Base-by-base conservation (phyloP, 2,797 vertebrate species). In the Hyperoplus lanceolatus region DNA sequence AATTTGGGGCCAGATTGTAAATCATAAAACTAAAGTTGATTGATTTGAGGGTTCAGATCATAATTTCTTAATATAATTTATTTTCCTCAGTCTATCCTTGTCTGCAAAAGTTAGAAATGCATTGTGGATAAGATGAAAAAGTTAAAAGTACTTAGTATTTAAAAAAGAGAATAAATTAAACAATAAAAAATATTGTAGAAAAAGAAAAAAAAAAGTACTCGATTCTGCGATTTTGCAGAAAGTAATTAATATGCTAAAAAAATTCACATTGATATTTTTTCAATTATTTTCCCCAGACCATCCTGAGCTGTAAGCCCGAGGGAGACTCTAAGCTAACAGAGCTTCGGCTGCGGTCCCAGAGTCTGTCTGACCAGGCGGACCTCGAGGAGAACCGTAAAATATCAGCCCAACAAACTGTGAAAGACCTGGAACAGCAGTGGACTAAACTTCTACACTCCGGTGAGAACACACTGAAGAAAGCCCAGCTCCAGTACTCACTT, bases 291-390 rank as follows among this genome's bases (percentile, higher is more conserved):
- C 59, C 2, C 72, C 79, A 98, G 97, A 93, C 92, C 73, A 92
- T 97, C 59, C 90, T 95, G 84, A 92, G 90, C 82, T 87, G 71
- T 60, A 93, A 83, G 36, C 89, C 91, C 0, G 94, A 95, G 79
- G 96, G 95, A 53, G 93, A 95, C 48, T 83, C 92, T 64, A 96
- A 93, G 86, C 81, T 97, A 77, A 81, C 91, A 11, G 89, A 86
- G 42, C 86, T 96, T 59, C 91, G 69, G 70, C 92, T 76, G 67
- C 86, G 51, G 8, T 88, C 81, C 50, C 86, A 89, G 63, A 86
- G 60, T 49, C 72, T 95, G 58, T 81, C 79, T 2, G 81, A 89
- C 36, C 74, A 83, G 50, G 83, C 90, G 51, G 87, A 90, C 36
- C 67, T 94, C 74, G 81, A 90, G 36, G 88, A 88, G 59, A 55